Conservation (phyloP, 2,797 vertebrate species). For the Clarias fuscus region DNA sequence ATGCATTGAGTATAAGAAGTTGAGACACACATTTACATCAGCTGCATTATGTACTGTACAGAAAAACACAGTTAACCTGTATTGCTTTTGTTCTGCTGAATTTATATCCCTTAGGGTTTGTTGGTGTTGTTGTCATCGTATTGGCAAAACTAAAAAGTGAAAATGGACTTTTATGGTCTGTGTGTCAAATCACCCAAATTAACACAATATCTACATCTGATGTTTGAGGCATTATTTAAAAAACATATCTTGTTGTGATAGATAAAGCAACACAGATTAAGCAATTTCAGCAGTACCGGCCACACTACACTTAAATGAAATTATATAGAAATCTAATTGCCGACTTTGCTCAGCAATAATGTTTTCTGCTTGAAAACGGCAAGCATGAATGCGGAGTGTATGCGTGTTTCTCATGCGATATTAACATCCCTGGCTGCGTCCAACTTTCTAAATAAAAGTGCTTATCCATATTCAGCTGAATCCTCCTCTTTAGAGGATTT, state of each 20-base stretch:
- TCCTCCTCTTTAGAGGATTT: slow-evolving; percentile 35
- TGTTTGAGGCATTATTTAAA: neutral
- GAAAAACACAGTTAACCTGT: neutral
- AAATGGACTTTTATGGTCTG: neutral
- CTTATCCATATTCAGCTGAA: slow-evolving; percentile 35
- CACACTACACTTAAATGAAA: slow-evolving; percentile 30
- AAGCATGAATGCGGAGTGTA: neutral
- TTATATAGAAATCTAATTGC: slow-evolving; percentile 15
- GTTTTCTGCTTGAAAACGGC: neutral
- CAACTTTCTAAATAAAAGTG: neutral
- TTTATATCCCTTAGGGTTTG: neutral
- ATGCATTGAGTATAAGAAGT: neutral
- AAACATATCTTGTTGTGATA: neutral
- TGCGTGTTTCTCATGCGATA: neutral
- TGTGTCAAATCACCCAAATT: neutral
- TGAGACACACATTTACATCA: neutral
- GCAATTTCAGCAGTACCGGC: neutral
- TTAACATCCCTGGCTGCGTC: neutral
- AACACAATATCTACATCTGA: neutral
- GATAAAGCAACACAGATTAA: slow-evolving; percentile 5
- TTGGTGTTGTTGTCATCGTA: no score
- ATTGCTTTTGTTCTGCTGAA: neutral
- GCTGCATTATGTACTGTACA: neutral
- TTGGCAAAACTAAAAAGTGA: neutral
- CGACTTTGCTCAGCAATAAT: slow-evolving; percentile 18